A percentile compares a stretch with the other conserved stretches of the same genome.
phyloP scores from a whole-genome alignment of 2,797 vertebrate species.

The Nasua narica region DNA sequence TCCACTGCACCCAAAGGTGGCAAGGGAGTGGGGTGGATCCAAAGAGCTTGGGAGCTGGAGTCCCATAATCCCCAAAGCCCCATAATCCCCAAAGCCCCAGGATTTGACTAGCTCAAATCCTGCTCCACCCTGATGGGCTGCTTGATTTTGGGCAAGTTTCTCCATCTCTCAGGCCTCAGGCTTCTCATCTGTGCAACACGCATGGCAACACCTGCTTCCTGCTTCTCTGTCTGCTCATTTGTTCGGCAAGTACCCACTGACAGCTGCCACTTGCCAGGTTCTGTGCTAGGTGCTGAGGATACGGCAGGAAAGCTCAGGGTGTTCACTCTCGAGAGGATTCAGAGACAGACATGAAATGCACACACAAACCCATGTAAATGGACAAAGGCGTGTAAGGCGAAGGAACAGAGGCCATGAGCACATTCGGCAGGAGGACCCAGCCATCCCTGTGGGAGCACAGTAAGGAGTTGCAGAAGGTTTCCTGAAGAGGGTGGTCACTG shows the following conservation, averaged over 20 bases:
- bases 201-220: not conserved
- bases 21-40: not conserved
- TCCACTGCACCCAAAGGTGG: not conserved
- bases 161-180: not conserved
- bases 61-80: too few relatives aligned
- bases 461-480: not conserved
- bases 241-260: not conserved
- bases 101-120: not conserved
- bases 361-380: not conserved
- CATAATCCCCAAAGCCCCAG: too few relatives aligned
- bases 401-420: not conserved
- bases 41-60: not conserved
- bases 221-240: not conserved
- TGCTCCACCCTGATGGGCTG: not conserved
- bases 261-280: not conserved
- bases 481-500: not conserved
- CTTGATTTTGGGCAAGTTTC: not conserved
- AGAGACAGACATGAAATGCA: not conserved
- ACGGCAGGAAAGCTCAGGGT: not conserved
- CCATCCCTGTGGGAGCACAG: not conserved
- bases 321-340: not conserved
- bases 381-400: not conserved
- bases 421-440: not conserved
- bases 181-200: not conserved
- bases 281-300: not conserved